Evolutionary conservation across 2,113 vertebrate species (phyloP).

Genomic region (Amia ocellicauda): DNA sequence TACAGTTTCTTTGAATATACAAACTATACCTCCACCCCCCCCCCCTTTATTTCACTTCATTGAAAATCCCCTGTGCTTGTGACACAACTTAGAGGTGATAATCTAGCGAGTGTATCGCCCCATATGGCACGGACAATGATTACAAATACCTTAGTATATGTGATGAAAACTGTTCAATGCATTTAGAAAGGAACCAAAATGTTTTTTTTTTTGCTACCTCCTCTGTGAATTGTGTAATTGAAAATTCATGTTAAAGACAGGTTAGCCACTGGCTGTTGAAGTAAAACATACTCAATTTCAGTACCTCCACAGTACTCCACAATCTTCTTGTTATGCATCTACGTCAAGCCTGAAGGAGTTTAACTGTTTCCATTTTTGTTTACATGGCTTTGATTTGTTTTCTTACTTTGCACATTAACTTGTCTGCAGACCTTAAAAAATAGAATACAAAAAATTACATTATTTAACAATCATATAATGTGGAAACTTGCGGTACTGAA

Average conservation of each 20-base stretch:
- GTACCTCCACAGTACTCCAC: slow-evolving; percentile 11
- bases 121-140: slow-evolving; percentile 8
- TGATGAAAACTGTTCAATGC: slow-evolving; percentile 34
- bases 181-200: slow-evolving; percentile 32
- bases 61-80: neutral
- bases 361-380: slow-evolving; percentile 9
- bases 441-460: too few species aligned
- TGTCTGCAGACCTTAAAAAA: too few species aligned
- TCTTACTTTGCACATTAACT: neutral
- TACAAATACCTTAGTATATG: slow-evolving; percentile 32
- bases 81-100: neutral
- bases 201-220: slow-evolving; percentile 26
- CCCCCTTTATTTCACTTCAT: too few species aligned
- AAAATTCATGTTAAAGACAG: slow-evolving; percentile 29
- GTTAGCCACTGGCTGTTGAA: slow-evolving; percentile 29
- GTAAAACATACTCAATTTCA: slow-evolving; percentile 26
- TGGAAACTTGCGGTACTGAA: too few species aligned
- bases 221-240: slow-evolving; percentile 29
- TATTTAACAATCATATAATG: too few species aligned
- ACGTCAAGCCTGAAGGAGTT: slow-evolving; percentile 6
- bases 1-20: too few species aligned
- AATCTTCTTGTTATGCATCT: slow-evolving; percentile 6
- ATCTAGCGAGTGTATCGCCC: slow-evolving; percentile 17
- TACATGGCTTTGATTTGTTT: slow-evolving; percentile 9
- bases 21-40: too few species aligned